Evolutionary conservation across 2,113 vertebrate species (phyloP), one percentile per base, ranked within the genome.

Genomic region (Chunga burmeisteri): DNA sequence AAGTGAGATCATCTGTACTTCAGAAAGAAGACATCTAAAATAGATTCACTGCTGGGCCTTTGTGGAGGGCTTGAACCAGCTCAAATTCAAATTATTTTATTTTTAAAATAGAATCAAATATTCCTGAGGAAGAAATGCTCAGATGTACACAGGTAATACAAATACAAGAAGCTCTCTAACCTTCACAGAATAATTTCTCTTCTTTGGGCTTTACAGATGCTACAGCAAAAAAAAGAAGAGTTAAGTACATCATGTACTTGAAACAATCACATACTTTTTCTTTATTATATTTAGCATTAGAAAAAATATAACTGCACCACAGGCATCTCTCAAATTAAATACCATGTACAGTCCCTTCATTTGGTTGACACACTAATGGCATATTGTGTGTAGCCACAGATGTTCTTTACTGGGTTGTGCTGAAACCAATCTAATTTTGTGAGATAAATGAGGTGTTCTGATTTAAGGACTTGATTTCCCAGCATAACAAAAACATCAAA

Each of bases 391-490:
- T 36, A 95, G 83, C 34, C 74, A 94, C 68, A 92, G 84, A 87
- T 83, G 75, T 90, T 94, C 73, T 74, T 72, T 55, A 80, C 67
- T 47, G 42, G 42, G 16, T 49, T 95, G 46, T 77, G 40, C 66
- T 16, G 18, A 96, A 88, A 91, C 53, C 72, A 90, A 77, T 52
- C 58, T 86, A 63, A 94, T 90, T 96, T 85, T 78, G 40, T 23
- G 58, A 92, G 80, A 93, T 36, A 88, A 95, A 93, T 94, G 61
- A 81, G 67, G 34, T 95, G 63, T 72, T 81, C 82, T 74, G 46
- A 95, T 71, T 92, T 94, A 88, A 90, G 61, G 74, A 67, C n/a
- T 94, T 86, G 44, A 81, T 88, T 95, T 94, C 70, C 38, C 68
- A 88, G 52, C 19, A 36, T 65, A 95, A 59, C 7, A 68, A 85